Conservation (phyloP, 2,797 vertebrate species). For the Artibeus lituratus region DNA sequence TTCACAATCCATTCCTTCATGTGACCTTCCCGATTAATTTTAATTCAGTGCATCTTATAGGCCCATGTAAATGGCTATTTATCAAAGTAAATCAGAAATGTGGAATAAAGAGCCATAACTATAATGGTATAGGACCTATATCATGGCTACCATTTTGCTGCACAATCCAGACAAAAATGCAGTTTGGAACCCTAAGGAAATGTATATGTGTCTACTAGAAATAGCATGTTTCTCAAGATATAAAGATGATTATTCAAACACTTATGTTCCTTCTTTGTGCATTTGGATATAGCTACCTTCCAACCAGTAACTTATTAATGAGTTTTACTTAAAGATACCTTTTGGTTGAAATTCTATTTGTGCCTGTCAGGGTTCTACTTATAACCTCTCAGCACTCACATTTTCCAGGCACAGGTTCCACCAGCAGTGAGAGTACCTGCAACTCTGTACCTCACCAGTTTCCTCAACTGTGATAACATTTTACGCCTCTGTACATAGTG, state of each 20-base stretch:
- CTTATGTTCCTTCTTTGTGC: neutral
- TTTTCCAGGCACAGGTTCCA: neutral
- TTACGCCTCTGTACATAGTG: neutral
- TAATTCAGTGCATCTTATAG: slow-evolving; percentile 4
- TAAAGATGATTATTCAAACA: neutral
- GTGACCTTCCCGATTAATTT: neutral
- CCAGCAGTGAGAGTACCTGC: neutral
- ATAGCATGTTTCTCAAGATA: neutral
- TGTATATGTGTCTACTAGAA: neutral
- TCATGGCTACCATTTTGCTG: neutral
- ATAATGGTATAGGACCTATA: neutral
- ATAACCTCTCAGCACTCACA: neutral
- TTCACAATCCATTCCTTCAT: neutral
- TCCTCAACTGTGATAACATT: neutral
- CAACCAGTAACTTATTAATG: neutral
- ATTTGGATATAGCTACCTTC: neutral
- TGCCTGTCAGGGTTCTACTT: neutral
- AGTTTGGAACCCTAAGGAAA: neutral
- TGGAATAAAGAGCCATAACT: neutral
- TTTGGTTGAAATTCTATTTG: neutral
- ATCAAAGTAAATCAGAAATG: slow-evolving; percentile 3
- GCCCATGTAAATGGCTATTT: slow-evolving; percentile 26
- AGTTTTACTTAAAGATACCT: neutral
- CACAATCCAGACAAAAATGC: neutral
- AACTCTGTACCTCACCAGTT: neutral